Conservation (phyloP, 2,888 invertebrate species). For the Drosophila longiperda region DNA sequence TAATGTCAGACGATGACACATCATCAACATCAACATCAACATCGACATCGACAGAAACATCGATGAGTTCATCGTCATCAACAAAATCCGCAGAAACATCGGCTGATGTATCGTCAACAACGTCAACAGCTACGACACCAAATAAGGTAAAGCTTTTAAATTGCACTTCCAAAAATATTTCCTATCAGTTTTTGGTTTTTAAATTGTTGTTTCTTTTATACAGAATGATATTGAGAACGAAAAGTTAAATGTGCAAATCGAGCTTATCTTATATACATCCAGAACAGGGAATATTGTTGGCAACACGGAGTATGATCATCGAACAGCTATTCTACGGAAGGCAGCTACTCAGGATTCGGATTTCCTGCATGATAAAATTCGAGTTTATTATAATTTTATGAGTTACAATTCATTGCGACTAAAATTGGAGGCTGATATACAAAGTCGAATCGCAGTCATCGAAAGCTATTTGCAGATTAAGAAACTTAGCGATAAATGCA, state of each 20-base stretch:
- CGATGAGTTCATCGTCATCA: not conserved
- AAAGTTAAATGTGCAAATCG: slow-evolving; percentile 12
- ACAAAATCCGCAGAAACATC: not conserved
- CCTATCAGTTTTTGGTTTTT: not conserved
- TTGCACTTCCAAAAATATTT: not conserved
- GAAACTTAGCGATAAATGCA: slow-evolving; percentile 5
- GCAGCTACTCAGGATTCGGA: not conserved
- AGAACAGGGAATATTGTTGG: slow-evolving; percentile 26
- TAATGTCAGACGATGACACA: not conserved
- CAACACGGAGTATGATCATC: slow-evolving; percentile 30
- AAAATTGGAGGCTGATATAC: slow-evolving; percentile 29
- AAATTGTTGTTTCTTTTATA: not conserved
- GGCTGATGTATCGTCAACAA: not conserved
- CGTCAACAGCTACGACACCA: not conserved
- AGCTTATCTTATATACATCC: slow-evolving; percentile 2
- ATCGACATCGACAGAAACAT: not conserved
- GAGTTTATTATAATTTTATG: slow-evolving; percentile 13
- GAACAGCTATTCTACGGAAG: slow-evolving; percentile 1
- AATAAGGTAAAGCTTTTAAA: slow-evolving; percentile 10
- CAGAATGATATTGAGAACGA: not conserved
- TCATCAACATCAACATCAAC: not conserved
- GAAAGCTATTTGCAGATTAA: slow-evolving; percentile 13
- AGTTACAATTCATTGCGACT: slow-evolving; percentile 29
- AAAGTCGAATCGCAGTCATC: slow-evolving; percentile 17
- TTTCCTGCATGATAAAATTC: not conserved